Evolutionary conservation across 2,113 vertebrate genomes (phyloP).

Genomic region (Lepisosteus oculatus): DNA sequence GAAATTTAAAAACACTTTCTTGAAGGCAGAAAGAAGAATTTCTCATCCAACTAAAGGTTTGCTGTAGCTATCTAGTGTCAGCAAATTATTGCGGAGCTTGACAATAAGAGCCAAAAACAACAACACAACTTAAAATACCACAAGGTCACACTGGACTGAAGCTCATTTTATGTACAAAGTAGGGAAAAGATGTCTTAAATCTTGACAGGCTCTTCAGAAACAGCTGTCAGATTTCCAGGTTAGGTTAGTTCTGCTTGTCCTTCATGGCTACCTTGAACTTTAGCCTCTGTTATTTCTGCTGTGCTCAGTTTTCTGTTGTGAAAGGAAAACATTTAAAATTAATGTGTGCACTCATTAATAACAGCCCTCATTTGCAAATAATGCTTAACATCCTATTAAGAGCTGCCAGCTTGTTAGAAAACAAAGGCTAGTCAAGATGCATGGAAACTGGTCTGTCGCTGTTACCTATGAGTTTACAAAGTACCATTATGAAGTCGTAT

Average conservation of each 20-base stretch:
- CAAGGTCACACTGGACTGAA: background rate
- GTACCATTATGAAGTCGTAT: constrained; percentile 38
- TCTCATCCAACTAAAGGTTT: background rate
- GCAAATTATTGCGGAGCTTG: background rate
- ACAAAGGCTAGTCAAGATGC: constrained; percentile 42
- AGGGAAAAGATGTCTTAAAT: no score
- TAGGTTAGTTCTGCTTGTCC: background rate
- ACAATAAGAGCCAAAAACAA: background rate
- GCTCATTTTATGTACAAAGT: no score
- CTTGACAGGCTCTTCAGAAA: background rate
- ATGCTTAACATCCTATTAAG: constrained; percentile 49
- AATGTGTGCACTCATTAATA: constrained; percentile 36
- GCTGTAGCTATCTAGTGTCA: background rate
- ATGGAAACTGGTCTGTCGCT: constrained; percentile 30
- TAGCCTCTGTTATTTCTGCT: background rate
- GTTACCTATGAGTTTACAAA: constrained; percentile 43
- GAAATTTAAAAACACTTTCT: constrained; percentile 7
- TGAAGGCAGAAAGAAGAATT: background rate
- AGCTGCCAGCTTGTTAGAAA: constrained; percentile 40
- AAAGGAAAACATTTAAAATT: background rate
- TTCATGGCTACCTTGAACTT: constrained; percentile 9
- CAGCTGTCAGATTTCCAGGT: background rate
- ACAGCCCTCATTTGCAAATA: constrained; percentile 45
- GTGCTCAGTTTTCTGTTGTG: background rate
- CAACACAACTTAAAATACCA: constrained; percentile 6